Conservation (phyloP, 2,888 invertebrate genomes). For the Acleris emargana region DNA sequence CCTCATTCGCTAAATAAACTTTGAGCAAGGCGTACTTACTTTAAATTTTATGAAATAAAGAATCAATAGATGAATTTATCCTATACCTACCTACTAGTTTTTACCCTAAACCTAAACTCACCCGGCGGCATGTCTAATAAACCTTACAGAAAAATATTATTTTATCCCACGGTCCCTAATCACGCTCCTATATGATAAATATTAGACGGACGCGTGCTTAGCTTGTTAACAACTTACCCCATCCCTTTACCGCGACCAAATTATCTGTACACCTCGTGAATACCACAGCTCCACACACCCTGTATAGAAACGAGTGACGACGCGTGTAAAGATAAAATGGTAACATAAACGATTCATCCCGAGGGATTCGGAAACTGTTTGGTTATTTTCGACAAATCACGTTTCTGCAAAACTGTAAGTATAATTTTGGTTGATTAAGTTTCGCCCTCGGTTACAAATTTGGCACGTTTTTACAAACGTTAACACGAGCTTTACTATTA, state of each 20-base stretch:
- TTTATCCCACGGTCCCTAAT: conserved; percentile 10
- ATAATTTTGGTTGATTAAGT: conserved; percentile 5
- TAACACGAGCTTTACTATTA: too few species aligned
- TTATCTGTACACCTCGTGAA: conserved; percentile 10
- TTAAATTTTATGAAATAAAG: too few species aligned
- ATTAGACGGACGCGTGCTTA: conserved; percentile 24
- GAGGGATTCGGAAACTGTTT: conserved; percentile 23
- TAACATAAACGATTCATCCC: conserved; percentile 25
- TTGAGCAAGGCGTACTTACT: too few species aligned
- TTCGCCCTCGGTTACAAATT: neutral
- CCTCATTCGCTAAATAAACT: too few species aligned
- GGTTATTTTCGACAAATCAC: conserved; percentile 18
- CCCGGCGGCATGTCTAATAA: neutral
- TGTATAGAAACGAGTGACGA: neutral
- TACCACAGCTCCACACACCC: neutral
- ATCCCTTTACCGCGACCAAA: conserved; percentile 15
- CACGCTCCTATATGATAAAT: conserved; percentile 27
- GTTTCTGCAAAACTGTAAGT: conserved; percentile 26
- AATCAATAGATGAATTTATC: too few species aligned
- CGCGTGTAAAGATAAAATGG: conserved; percentile 10
- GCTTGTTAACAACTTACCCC: conserved; percentile 28
- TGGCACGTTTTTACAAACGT: neutral
- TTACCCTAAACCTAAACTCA: too few species aligned
- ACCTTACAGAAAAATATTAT: conserved; percentile 6
- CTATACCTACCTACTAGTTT: too few species aligned